A percentile compares a stretch with the other conserved stretches of the same genome.
Conservation (phyloP, 2,113 vertebrate genomes). For the Spizaetus ornatus region DNA sequence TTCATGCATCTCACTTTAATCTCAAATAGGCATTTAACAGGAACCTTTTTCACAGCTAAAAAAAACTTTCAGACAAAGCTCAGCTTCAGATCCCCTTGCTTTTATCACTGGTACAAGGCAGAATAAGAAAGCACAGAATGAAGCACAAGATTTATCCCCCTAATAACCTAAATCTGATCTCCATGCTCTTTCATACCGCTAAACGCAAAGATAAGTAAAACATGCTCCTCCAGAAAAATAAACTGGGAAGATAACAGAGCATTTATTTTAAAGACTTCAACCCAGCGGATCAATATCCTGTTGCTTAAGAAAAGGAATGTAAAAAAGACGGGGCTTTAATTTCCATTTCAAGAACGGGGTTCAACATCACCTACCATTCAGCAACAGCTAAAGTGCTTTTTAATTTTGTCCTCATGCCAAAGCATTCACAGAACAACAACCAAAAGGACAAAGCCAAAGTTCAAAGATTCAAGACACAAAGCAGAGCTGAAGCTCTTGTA, state of each 20-base stretch:
- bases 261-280: neutral
- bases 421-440: slow-evolving; percentile 27
- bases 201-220: neutral
- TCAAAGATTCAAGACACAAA: slow-evolving; percentile 53
- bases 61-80: slow-evolving; percentile 21
- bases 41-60: neutral
- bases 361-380: slow-evolving; percentile 24
- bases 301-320: slow-evolving; percentile 37
- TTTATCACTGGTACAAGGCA: neutral
- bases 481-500: slow-evolving; percentile 2
- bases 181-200: neutral
- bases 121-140: slow-evolving; percentile 11
- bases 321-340: slow-evolving; percentile 42
- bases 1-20: slow-evolving; percentile 33
- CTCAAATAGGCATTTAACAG: slow-evolving; percentile 9
- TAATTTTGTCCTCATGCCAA: slow-evolving; percentile 10
- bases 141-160: slow-evolving; percentile 29
- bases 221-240: neutral
- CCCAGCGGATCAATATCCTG: slow-evolving; percentile 36
- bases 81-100: neutral
- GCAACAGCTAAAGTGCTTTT: slow-evolving; percentile 22
- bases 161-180: slow-evolving; percentile 30
- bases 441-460: slow-evolving; percentile 20
- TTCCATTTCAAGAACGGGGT: slow-evolving; percentile 46
- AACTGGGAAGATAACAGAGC: slow-evolving; percentile 6